Evolutionary conservation across 2,888 invertebrate species (phyloP).

Genomic region (Esperia sulphurella): DNA sequence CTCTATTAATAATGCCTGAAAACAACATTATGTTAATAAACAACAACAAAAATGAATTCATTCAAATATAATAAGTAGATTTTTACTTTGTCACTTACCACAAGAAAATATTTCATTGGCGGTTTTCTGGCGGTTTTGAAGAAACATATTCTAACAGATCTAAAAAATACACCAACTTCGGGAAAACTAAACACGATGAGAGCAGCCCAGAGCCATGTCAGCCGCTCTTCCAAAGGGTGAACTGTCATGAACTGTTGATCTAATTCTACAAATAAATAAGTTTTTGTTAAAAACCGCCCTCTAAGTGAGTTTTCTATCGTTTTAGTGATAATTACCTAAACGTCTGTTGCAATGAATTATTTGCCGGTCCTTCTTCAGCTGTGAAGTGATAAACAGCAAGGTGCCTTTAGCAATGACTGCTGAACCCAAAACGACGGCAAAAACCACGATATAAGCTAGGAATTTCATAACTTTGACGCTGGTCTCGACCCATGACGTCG

Average conservation of each 20-base stretch:
- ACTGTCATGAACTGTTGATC: conserved; percentile 81
- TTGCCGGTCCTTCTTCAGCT: conserved; percentile 76
- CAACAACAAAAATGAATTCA: too few relatives aligned
- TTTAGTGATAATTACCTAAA: conserved; percentile 40
- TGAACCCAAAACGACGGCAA: conserved; percentile 81
- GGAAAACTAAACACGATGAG: conserved; percentile 87
- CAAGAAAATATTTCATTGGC: conserved; percentile 68
- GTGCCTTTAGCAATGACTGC: conserved; percentile 87
- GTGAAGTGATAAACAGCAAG: conserved; percentile 86
- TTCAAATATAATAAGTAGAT: background rate
- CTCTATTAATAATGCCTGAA: conserved; percentile 84
- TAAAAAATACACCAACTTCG: conserved; percentile 85
- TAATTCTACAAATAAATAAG: conserved; percentile 59
- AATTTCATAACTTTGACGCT: conserved; percentile 83
- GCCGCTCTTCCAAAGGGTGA: conserved; percentile 81
- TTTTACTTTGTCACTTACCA: conserved; percentile 60
- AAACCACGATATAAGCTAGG: conserved; percentile 83
- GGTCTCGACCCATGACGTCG: conserved; percentile 79
- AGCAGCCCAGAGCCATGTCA: conserved; percentile 90
- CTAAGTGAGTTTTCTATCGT: background rate
- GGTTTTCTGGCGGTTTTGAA: conserved; percentile 85
- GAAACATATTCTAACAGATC: conserved; percentile 84
- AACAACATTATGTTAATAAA: conserved; percentile 8
- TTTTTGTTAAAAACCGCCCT: background rate
- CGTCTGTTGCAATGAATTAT: conserved; percentile 80